Evolutionary conservation across 2,113 vertebrate genomes (phyloP).

Genomic region (Xenotilapia caudafasciata): DNA sequence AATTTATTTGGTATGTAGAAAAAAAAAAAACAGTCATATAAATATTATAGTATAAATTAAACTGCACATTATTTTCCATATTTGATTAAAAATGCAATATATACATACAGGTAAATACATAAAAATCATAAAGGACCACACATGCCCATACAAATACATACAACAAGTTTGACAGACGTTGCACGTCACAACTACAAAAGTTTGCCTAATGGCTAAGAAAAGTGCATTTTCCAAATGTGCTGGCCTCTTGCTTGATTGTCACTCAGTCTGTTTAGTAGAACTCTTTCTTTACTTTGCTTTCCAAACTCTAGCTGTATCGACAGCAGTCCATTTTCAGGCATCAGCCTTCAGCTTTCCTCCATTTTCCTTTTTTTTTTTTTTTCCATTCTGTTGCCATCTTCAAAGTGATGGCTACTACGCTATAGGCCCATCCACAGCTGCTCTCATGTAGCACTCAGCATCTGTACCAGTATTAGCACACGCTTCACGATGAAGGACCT

Average conservation of each 20-base stretch:
- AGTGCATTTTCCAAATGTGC: slow-evolving; percentile 6
- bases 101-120: slow-evolving; percentile 25
- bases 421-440: neutral
- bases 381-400: neutral
- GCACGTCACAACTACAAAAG: slow-evolving; percentile 10
- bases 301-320: neutral
- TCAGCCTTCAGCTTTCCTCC: neutral
- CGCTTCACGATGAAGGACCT: neutral
- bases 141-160: neutral
- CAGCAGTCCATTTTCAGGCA: neutral
- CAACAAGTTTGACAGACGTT: slow-evolving; percentile 10
- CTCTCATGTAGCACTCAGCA: neutral
- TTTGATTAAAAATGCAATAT: slow-evolving; percentile 22
- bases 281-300: neutral
- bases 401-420: neutral
- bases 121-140: neutral
- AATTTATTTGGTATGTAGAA: slow-evolving; percentile 29
- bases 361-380: neutral
- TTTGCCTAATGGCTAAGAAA: slow-evolving; percentile 20
- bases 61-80: slow-evolving; percentile 13
- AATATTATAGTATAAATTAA: slow-evolving; percentile 37
- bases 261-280: neutral
- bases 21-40: slow-evolving; percentile 46
- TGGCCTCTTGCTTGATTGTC: neutral
- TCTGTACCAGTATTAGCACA: neutral